Evolutionary conservation across 2,888 invertebrate species (phyloP), one percentile per base, ranked within the genome.

Genomic region (Strigamia maritima): DNA sequence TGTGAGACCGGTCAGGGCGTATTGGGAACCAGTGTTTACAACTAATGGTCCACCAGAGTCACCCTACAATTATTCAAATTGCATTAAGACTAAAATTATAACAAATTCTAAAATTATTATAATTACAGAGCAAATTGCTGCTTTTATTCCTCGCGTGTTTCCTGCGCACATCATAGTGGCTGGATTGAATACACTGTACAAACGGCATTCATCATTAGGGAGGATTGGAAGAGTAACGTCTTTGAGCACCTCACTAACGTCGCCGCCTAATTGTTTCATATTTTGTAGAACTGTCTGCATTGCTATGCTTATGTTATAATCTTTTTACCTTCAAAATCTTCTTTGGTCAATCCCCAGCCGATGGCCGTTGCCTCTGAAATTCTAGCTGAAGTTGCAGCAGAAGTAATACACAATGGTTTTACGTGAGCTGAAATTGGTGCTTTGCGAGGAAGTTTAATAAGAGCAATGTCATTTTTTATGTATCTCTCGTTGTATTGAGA

Each of bases 11-110:
- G 12, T 10, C 2, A 70, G 70, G 14, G 70, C 26, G 14, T 16
- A 70, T 70, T 70, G 26, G 2, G 26, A 24, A 14, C 12, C n/a
- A 26, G 14, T n/a, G 1, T 70, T 26, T n/a, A 70, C 70, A 70
- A 70, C 70, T 14, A 70, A 28, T 10, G 70, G 70, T 28, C 70
- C 70, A 26, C 70, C 70, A 70, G 70, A 70, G 12, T 70, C 70
- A n/a, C 70, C 70, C 70, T 70, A 26, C 1, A 12, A 26, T 1
- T 26, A 70, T n/a, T n/a, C n/a, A 35, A 35, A 35, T 35, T 35
- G 10, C 35, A 35, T 8, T 6, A 35, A 35, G 6, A 6, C 35
- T 35, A 4, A 35, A 35, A 35, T 8, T 8, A 10, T 35, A 35
- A 10, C 35, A 35, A 35, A 35, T 35, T 35, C 0, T 6, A 35